Conservation (phyloP, 2,888 invertebrate genomes). For the Subacronicta megacephala region DNA sequence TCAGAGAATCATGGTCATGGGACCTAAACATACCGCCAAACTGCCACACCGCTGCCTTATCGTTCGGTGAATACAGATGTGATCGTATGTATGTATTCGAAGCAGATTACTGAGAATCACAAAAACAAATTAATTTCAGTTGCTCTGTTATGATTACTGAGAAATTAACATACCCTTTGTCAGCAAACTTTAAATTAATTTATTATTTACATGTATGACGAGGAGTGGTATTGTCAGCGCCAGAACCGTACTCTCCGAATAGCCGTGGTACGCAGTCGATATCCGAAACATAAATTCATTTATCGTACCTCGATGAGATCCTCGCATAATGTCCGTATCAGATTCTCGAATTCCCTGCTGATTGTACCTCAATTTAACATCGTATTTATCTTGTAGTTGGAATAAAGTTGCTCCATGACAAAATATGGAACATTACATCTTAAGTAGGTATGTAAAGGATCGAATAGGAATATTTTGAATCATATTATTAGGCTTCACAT, state of each 20-base stretch:
- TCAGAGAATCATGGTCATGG: too few species aligned
- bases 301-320: slow-evolving; percentile 60
- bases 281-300: slow-evolving; percentile 65
- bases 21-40: too few species aligned
- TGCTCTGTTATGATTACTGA: background rate
- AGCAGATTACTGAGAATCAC: slow-evolving; percentile 9
- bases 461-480: too few species aligned
- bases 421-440: background rate
- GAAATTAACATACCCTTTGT: slow-evolving; percentile 1
- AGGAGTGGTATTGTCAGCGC: slow-evolving; percentile 22
- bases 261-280: slow-evolving; percentile 59
- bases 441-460: too few species aligned
- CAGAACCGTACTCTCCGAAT: slow-evolving; percentile 30
- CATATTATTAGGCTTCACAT: too few species aligned
- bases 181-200: slow-evolving; percentile 16
- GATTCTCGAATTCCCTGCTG: slow-evolving; percentile 62
- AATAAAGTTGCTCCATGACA: slow-evolving; percentile 57
- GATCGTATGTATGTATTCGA: background rate
- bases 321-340: slow-evolving; percentile 55
- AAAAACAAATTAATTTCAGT: background rate
- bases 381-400: slow-evolving; percentile 57
- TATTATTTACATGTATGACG: slow-evolving; percentile 20
- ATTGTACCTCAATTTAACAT: slow-evolving; percentile 55
- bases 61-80: too few species aligned
- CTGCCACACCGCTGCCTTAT: too few species aligned